phyloP scores from a whole-genome alignment of 2,797 vertebrate genomes.

The Netta rufina region DNA sequence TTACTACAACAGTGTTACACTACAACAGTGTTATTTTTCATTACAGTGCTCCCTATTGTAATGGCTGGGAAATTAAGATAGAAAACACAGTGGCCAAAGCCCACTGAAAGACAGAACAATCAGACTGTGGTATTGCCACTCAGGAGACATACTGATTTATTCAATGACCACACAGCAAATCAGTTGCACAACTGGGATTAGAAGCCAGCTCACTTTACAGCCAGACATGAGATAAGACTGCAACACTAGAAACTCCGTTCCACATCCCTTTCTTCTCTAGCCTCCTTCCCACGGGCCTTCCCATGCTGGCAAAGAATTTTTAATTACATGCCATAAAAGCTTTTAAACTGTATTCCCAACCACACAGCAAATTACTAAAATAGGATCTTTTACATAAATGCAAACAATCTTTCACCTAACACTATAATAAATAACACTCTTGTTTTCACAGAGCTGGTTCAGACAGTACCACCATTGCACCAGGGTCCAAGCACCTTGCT shows the following conservation, averaged over 20 bases:
- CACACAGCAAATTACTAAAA: not conserved
- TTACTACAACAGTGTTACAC: too few relatives aligned
- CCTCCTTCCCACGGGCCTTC: not conserved
- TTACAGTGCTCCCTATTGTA: too few relatives aligned
- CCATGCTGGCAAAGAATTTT: not conserved
- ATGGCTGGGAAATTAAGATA: not conserved
- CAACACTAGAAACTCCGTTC: not conserved
- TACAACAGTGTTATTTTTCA: not conserved
- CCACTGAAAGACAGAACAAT: not conserved
- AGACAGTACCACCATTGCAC: not conserved
- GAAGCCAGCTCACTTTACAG: not conserved
- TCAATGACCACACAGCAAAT: too few relatives aligned
- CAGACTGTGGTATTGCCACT: not conserved
- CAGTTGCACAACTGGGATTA: not conserved
- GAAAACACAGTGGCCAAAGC: not conserved
- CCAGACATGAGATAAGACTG: not conserved
- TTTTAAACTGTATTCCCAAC: not conserved
- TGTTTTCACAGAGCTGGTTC: not conserved
- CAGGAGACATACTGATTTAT: not conserved
- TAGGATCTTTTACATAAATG: not conserved
- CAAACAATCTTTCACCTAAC: not conserved
- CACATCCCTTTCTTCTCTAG: not conserved
- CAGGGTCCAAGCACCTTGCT: not conserved
- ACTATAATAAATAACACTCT: not conserved
- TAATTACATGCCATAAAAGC: not conserved